Evolutionary conservation across 1,140 invertebrate species (phyloP).

Genomic region (Phocides pigmalion): DNA sequence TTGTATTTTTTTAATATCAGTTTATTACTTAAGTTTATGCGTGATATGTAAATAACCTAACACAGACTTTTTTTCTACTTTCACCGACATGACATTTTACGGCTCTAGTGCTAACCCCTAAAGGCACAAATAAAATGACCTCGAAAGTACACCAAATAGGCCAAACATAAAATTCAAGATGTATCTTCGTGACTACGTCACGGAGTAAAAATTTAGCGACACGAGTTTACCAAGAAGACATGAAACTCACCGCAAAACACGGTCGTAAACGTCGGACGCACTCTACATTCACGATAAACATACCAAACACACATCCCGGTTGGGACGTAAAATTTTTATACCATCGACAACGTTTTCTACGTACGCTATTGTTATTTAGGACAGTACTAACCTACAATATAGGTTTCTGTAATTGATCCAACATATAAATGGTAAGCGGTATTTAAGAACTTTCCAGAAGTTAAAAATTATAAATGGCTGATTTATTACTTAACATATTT

Average conservation of each 20-base stretch:
- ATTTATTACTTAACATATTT: too few species aligned
- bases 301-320: slow-evolving; percentile 28
- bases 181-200: background rate
- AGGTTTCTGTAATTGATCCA: background rate
- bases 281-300: slow-evolving; percentile 25
- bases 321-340: slow-evolving; percentile 28
- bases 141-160: slow-evolving; percentile 1
- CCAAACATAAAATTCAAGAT: background rate
- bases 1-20: too few species aligned
- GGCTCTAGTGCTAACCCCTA: too few species aligned
- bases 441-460: background rate
- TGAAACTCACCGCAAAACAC: slow-evolving; percentile 20
- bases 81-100: too few species aligned
- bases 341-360: background rate
- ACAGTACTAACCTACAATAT: background rate
- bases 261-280: slow-evolving; percentile 30
- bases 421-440: background rate
- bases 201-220: slow-evolving; percentile 13
- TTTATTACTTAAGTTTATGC: too few species aligned
- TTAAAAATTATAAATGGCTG: too few species aligned
- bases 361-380: slow-evolving; percentile 1
- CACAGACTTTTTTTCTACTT: too few species aligned
- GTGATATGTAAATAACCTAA: too few species aligned
- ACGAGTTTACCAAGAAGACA: slow-evolving; percentile 10
- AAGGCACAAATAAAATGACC: too few species aligned